Evolutionary conservation across 2,888 invertebrate genomes (phyloP).

Genomic region (Oscheius myriophilus): DNA sequence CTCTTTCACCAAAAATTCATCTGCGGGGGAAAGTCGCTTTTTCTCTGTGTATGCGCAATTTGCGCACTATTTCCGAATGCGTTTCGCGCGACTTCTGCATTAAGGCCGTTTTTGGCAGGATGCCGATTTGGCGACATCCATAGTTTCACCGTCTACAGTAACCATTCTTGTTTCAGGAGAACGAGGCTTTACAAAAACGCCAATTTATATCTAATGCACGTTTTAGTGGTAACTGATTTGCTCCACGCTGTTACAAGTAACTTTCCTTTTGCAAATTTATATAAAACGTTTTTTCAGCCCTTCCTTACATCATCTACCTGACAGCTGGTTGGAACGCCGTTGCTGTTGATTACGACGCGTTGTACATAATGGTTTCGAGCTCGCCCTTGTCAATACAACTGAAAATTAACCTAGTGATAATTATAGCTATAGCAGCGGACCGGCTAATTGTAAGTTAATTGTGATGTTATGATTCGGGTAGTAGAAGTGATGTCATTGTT

Average conservation of each 20-base stretch:
- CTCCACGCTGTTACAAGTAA: slow-evolving; percentile 1
- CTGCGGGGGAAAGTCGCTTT: too few species aligned
- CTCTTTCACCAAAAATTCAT: too few species aligned
- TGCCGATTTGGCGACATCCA: too few species aligned
- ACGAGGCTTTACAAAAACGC: background rate
- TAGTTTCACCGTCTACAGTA: too few species aligned
- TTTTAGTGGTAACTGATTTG: background rate
- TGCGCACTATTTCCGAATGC: too few species aligned
- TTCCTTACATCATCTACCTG: slow-evolving; percentile 9
- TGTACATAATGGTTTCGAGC: slow-evolving; percentile 1
- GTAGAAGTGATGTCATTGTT: too few species aligned
- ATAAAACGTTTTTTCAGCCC: background rate
- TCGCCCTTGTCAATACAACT: slow-evolving; percentile 7
- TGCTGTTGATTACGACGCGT: background rate
- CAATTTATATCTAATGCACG: background rate
- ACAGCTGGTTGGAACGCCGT: slow-evolving; percentile 3
- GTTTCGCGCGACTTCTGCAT: too few species aligned
- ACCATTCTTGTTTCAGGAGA: too few species aligned
- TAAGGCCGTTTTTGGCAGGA: too few species aligned
- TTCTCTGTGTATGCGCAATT: too few species aligned
- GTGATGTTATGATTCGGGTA: too few species aligned
- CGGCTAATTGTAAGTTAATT: background rate
- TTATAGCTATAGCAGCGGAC: slow-evolving; percentile 7
- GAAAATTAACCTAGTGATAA: slow-evolving; percentile 6
- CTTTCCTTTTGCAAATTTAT: background rate